A percentile compares a stretch with the other conserved stretches of the same genome.
phyloP scores from a whole-genome alignment of 2,113 vertebrate genomes.

The Rhabdomys dilectus region DNA sequence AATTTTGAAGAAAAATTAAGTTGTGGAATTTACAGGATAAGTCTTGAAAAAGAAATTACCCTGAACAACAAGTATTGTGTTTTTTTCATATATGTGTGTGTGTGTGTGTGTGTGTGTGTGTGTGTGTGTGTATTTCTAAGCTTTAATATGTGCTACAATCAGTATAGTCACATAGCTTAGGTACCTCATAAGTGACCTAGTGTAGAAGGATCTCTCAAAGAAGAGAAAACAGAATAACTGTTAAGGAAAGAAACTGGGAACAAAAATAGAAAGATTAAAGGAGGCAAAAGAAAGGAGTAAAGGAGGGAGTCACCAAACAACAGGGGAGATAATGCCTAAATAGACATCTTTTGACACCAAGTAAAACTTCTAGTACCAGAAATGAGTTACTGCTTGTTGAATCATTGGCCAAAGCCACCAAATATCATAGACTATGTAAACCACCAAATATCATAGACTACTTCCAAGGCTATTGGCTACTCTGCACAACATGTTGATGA shows the following conservation, averaged over 20 bases:
- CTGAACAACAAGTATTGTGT: background rate
- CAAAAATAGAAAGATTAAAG: background rate
- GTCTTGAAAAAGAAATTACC: background rate
- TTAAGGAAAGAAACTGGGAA: background rate
- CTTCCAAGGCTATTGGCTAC: background rate
- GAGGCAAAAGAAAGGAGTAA: background rate
- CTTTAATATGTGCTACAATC: background rate
- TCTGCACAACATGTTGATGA: background rate
- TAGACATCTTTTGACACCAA: background rate
- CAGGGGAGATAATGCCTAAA: background rate
- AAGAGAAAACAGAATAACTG: background rate
- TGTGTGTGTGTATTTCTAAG: too few relatives aligned
- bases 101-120: too few relatives aligned
- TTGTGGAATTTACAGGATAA: background rate
- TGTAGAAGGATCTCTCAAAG: background rate
- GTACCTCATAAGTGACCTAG: background rate
- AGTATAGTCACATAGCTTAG: background rate
- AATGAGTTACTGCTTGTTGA: background rate
- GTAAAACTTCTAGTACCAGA: background rate
- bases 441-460: background rate
- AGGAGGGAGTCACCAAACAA: background rate
- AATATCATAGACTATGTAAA: too few relatives aligned
- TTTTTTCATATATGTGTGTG: background rate
- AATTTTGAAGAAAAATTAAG: background rate
- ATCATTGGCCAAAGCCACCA: background rate